Evolutionary conservation across 2,888 invertebrate genomes (phyloP).

Genomic region (Drosophila gaucha): DNA sequence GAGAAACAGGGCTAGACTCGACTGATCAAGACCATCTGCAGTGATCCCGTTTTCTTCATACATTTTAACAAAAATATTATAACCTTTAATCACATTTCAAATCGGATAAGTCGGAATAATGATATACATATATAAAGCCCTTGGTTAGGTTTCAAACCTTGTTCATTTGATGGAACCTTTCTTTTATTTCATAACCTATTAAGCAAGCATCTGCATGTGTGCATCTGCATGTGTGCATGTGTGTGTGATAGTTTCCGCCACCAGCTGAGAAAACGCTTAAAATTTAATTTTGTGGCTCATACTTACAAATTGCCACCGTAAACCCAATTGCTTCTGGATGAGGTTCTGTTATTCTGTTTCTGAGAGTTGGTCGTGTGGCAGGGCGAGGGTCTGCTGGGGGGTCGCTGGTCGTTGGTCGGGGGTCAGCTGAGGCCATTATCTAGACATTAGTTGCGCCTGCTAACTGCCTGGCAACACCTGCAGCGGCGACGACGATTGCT

Average conservation of each 20-base stretch:
- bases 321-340: constrained; percentile 42
- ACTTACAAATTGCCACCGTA: constrained; percentile 58
- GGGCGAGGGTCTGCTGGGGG: not conserved
- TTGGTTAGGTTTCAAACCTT: not conserved
- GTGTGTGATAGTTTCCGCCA: constrained; percentile 33
- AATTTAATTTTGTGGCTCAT: constrained; percentile 43
- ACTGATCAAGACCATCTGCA: too few species aligned
- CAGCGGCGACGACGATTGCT: constrained; percentile 51
- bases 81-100: too few species aligned
- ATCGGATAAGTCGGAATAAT: too few species aligned
- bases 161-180: constrained; percentile 1
- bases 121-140: not conserved
- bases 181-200: constrained; percentile 10
- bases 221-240: constrained; percentile 4
- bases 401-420: constrained; percentile 2
- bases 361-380: constrained; percentile 3
- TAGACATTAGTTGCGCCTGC: constrained; percentile 67
- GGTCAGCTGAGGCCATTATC: constrained; percentile 48
- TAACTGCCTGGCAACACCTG: constrained; percentile 74
- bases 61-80: too few species aligned
- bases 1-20: too few species aligned
- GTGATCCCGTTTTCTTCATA: too few species aligned
- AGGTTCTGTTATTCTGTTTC: constrained; percentile 2
- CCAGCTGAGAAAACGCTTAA: constrained; percentile 50
- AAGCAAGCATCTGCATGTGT: not conserved